Percentiles rank a stretch among this genome's conserved stretches.
These are phyloP conservation scores for Charadrius vociferus DNA, from an alignment of 2,113 vertebrate genomes.

Conservation along the genomic window DNA sequence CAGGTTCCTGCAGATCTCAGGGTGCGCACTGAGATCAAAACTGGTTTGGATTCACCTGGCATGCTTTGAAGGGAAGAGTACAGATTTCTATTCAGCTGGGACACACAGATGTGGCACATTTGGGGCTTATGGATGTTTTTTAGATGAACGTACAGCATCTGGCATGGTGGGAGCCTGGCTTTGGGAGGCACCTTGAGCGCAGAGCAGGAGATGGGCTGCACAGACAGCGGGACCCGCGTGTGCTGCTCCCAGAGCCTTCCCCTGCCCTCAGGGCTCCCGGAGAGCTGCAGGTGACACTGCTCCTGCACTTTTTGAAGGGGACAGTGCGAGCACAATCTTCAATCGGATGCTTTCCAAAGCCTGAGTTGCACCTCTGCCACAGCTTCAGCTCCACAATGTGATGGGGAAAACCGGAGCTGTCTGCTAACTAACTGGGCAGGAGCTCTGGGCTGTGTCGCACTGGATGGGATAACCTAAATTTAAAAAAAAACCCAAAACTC, in stretches of 20 bases:
- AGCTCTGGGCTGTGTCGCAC: not conserved
- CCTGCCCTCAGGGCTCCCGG: not conserved
- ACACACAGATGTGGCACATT: not conserved
- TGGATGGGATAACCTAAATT: not conserved
- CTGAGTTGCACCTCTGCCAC: not conserved
- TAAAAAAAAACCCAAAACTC: not conserved
- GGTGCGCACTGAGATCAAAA: not conserved
- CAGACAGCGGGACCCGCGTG: not conserved
- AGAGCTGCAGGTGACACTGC: accelerated
- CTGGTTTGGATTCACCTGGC: not conserved
- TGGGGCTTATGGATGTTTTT: not conserved
- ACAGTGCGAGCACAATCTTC: accelerated
- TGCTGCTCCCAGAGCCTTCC: not conserved
- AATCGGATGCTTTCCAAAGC: not conserved
- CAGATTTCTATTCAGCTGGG: not conserved
- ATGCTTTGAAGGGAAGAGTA: not conserved
- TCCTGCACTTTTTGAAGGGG: not conserved
- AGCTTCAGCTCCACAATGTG: not conserved
- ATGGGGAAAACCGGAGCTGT: not conserved
- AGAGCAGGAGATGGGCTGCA: not conserved
- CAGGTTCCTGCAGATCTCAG: accelerated
- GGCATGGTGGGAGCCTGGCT: not conserved
- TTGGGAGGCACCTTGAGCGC: not conserved
- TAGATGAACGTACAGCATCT: not conserved
- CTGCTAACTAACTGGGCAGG: not conserved